Evolutionary conservation across 1,140 invertebrate species (phyloP), one percentile per base, ranked within the genome.

Genomic region (Nebria ingens): DNA sequence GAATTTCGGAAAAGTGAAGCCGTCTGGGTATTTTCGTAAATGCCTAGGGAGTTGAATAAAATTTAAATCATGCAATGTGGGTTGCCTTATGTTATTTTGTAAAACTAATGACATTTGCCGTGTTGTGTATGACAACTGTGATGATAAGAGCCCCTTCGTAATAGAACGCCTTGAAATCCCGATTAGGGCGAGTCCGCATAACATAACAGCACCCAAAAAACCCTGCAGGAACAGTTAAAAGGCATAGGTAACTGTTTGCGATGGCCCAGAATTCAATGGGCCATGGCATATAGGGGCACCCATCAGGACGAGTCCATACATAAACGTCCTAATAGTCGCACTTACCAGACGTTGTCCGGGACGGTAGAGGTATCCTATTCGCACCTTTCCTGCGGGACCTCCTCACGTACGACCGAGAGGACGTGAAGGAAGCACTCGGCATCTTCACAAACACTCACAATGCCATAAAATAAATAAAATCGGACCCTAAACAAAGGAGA

Each of bases 371-470:
- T 71, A 89, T 87, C 66, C 87, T 81, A 76, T 86, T 86, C 6
- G 67, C 85, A 70, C 84, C 86, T 86, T 89, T 90, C 77, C 87
- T 83, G 68, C 87, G 78, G 65, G 87, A 90, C 75, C 86, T 80
- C 68, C 87, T 81, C 65, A 88, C 83, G 78, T 89, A 90, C 74
- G 85, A 87, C 76, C 87, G 82, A 70, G 86, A 87, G 72, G 87
- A 86, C 67, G 86, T 87, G 76, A 89, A 90, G 69, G 87, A 89
- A 73, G 87, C 87, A 79, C 87, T 90, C 78, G 88, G 88, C 88
- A 91, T 91, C 78, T 83, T 89, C 61, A 58, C 42, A 53, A 54
- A 51, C 50, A 45, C 54, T 56, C 58, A 53, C 54, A 52, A 51
- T 58, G 34, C 59, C 49, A 50, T 17, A 56, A 62, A 21, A 38